Base-by-base conservation (phyloP, 2,888 invertebrate genomes). In the Sylvicola cinctus region DNA sequence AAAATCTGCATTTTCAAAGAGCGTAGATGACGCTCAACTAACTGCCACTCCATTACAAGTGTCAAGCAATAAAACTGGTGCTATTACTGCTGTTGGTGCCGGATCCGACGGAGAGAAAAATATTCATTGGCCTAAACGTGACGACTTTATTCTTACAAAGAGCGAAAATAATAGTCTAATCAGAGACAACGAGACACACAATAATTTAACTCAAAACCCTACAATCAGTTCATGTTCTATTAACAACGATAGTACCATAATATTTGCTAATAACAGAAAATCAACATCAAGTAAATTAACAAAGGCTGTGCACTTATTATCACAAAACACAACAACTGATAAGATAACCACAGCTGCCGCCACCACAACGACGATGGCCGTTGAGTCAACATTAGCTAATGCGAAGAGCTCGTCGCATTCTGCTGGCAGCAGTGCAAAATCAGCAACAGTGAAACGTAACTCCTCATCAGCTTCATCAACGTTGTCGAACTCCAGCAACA, bases 91-190 rank as follows among this genome's bases (percentile, higher is more conserved):
- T 29, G 37, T 39, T 42, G 26, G 40, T 37, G 15, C 35, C 40
- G 12, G 36, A 40, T 25, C 39, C 41, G 4, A 43, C 38, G 17
- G 46, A 46, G 29, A 53, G n/a, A n/a, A n/a, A 50, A 49, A 47
- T 36, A 45, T 52, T 36, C 52, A 52, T 36, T 54, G 54, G 53
- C 45, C 49, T 16, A 50, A 45, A 36, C 46, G 50, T 13, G 49
- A 49, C 31, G 46, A 47, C 30, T 41, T 45, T 36, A 43, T 43
- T 23, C 42, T 44, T 14, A 36, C n/a, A 25, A 4, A 16, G 29
- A 4, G 25, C 13, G 10, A 31, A n/a, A n/a, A n/a, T n/a, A n/a
- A n/a, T 15, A 16, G 25, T 31, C 38, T 23, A 27, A 34, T 32
- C 17, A 31, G 32, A 29, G 36, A 31, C 20, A 36, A 15, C 17